Percentiles rank a stretch among this genome's conserved stretches.
Conservation (phyloP, 2,888 invertebrate species). For the Drosophila formosana region DNA sequence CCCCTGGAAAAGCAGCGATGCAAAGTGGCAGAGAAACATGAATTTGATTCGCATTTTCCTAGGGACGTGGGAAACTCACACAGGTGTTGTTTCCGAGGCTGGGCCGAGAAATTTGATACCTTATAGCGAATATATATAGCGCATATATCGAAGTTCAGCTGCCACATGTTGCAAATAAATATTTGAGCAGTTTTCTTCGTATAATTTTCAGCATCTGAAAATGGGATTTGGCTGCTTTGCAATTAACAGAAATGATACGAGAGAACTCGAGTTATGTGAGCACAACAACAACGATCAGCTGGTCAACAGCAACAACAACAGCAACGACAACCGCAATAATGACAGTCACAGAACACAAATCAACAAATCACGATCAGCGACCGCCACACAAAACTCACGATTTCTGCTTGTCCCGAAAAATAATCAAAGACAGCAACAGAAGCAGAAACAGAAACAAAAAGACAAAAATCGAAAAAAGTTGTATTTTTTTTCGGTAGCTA, state of each 20-base stretch:
- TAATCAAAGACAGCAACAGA: constrained; percentile 7
- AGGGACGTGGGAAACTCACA: constrained; percentile 67
- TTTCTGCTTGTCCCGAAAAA: constrained; percentile 46
- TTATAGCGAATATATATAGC: constrained; percentile 12
- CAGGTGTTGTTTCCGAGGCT: constrained; percentile 68
- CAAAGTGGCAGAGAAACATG: constrained; percentile 35
- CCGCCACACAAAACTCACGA: constrained; percentile 64
- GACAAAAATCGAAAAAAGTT: constrained; percentile 1
- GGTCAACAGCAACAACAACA: constrained; percentile 16
- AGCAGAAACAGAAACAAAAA: constrained; percentile 23
- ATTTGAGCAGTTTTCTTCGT: constrained; percentile 43
- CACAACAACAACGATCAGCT: constrained; percentile 18
- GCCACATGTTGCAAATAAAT: constrained; percentile 62
- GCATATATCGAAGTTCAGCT: constrained; percentile 28
- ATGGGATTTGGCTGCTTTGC: constrained; percentile 53
- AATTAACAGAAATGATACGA: constrained; percentile 70
- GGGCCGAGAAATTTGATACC: constrained; percentile 52
- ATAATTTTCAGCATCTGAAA: constrained; percentile 38
- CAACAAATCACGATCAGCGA: constrained; percentile 75
- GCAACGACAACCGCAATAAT: constrained; percentile 64
- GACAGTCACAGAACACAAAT: constrained; percentile 47
- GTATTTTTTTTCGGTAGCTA: constrained; percentile 13
- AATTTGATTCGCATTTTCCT: constrained; percentile 73
- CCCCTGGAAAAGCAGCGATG: constrained; percentile 40
- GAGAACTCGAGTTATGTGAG: constrained; percentile 35